Conservation (phyloP, 2,113 vertebrate genomes). For the Ochotona princeps region DNA sequence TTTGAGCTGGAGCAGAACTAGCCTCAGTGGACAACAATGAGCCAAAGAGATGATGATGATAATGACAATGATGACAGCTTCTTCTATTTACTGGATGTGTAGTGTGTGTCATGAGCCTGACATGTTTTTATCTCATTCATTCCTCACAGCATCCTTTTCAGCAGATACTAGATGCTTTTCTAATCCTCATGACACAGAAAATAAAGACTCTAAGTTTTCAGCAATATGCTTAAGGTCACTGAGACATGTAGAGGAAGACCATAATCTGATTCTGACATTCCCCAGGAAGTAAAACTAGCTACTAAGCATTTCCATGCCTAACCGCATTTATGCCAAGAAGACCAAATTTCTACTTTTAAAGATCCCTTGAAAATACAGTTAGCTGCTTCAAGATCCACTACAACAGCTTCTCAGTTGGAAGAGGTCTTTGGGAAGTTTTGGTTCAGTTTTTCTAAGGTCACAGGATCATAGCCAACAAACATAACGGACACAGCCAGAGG, state of each 20-base stretch:
- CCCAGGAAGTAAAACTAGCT: neutral
- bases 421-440: neutral
- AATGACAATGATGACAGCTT: neutral
- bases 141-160: neutral
- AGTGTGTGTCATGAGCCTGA: neutral
- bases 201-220: conserved; percentile 1
- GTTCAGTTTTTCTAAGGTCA: conserved; percentile 37
- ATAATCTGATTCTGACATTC: neutral
- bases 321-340: neutral
- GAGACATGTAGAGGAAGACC: neutral
- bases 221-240: neutral
- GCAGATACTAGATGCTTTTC: neutral
- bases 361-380: neutral
- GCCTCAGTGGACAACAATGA: neutral
- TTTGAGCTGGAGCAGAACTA: neutral
- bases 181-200: neutral
- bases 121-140: neutral
- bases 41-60: neutral
- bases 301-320: neutral
- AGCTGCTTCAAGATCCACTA: neutral
- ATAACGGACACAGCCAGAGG: neutral
- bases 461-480: neutral
- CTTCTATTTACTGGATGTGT: neutral
- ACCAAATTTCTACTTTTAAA: conserved; percentile 39
- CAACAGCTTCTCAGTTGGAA: neutral